Percentiles rank a stretch among this genome's conserved stretches.
phyloP scores from a whole-genome alignment of 1,140 invertebrate species.

The Apis cerana region DNA sequence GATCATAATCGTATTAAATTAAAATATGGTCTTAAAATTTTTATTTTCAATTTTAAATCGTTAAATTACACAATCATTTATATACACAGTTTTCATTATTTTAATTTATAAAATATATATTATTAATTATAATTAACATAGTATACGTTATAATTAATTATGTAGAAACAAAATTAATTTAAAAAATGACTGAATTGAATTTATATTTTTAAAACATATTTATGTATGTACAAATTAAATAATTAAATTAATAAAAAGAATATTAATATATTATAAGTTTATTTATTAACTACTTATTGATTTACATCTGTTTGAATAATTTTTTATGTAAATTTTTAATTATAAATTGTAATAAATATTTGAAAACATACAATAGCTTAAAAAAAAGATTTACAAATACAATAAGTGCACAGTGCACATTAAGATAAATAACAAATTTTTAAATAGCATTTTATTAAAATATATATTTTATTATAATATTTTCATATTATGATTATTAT shows the following conservation, averaged over 20 bases:
- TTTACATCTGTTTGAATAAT: no score
- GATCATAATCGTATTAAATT: no score
- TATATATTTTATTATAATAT: background rate
- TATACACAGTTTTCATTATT: background rate
- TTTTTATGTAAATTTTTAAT: background rate
- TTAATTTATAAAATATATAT: background rate
- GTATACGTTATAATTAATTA: no score
- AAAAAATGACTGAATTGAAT: background rate
- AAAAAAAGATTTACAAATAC: background rate
- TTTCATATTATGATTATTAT: background rate
- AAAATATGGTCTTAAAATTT: no score
- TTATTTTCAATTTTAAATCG: no score
- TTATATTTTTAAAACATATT: background rate
- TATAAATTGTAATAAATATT: background rate
- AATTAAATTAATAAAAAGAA: background rate
- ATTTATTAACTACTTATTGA: background rate
- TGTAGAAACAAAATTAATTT: background rate
- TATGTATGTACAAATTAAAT: background rate
- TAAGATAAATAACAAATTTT: background rate
- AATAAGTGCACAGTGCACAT: background rate
- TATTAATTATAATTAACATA: background rate
- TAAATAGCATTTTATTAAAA: background rate
- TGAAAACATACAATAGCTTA: background rate
- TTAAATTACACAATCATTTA: background rate
- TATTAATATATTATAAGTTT: background rate